These are phyloP conservation scores for Pangasius djambal DNA, from an alignment of 2,797 vertebrate species.

Conservation along the genomic window DNA sequence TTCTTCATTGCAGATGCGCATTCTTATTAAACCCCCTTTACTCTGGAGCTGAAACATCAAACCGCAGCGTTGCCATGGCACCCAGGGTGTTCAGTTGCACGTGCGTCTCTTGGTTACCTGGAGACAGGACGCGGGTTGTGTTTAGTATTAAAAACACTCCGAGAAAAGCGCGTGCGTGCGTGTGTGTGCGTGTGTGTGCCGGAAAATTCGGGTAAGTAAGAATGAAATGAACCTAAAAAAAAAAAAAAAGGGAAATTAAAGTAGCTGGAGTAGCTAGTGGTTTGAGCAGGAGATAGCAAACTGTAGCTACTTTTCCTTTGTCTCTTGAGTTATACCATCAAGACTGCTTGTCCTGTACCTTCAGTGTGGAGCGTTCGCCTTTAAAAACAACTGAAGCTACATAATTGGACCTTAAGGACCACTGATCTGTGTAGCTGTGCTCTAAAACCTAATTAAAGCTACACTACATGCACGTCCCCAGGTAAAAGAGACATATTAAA, in stretches of 20 bases:
- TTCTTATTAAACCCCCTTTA: neutral
- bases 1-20: neutral
- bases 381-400: neutral
- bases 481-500: neutral
- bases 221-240: neutral
- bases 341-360: neutral
- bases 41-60: neutral
- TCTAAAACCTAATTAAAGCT: neutral
- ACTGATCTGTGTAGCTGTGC: neutral
- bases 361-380: neutral
- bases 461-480: neutral
- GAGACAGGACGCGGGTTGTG: constrained; percentile 45
- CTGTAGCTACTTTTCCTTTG: neutral
- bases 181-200: neutral
- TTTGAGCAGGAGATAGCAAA: too few species aligned
- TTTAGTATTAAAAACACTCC: neutral
- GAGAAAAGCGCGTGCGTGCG: too few species aligned
- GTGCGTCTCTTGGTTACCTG: constrained; percentile 50
- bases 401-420: neutral
- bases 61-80: constrained; percentile 47
- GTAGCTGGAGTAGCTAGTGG: neutral
- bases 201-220: neutral
- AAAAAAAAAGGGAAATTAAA: neutral
- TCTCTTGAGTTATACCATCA: neutral
- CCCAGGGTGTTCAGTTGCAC: constrained; percentile 51